Evolutionary conservation across 1,140 invertebrate species (phyloP).

Genomic region (Cyclargus thomasi): DNA sequence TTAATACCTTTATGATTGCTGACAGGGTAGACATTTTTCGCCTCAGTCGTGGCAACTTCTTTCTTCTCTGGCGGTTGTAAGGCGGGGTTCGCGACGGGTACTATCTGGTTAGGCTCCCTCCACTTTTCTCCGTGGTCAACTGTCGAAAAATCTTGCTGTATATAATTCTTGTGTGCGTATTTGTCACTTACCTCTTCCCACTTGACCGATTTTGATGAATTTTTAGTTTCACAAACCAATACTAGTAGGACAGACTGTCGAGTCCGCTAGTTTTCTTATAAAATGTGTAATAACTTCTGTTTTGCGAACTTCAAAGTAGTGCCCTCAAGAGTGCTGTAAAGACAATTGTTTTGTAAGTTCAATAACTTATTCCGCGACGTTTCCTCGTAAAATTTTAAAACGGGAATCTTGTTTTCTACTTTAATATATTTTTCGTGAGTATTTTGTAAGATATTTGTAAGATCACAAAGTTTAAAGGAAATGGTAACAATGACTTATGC

Average conservation of each 20-base stretch:
- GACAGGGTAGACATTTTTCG: not conserved
- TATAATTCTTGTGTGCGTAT: too few species aligned
- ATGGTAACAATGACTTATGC: too few species aligned
- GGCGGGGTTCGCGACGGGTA: constrained; percentile 37
- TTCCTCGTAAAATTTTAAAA: not conserved
- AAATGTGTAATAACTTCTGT: not conserved
- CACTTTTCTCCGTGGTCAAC: constrained; percentile 47
- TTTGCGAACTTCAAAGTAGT: not conserved
- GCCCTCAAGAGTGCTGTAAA: not conserved
- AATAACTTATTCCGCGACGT: not conserved
- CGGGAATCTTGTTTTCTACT: not conserved
- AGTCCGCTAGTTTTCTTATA: too few species aligned
- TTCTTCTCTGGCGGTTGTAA: constrained; percentile 31
- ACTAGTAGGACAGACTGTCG: too few species aligned
- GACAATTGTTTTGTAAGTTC: constrained; percentile 1
- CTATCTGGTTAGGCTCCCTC: constrained; percentile 35
- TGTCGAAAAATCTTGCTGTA: not conserved
- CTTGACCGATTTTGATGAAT: too few species aligned
- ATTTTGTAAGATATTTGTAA: too few species aligned
- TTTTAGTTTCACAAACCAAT: too few species aligned
- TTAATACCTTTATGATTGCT: not conserved
- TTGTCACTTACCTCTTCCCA: too few species aligned
- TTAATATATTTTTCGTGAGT: too few species aligned
- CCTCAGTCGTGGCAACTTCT: not conserved
- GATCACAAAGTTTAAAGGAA: too few species aligned